Conservation (phyloP, 2,888 invertebrate species). For the Chrysolina haemoptera region DNA sequence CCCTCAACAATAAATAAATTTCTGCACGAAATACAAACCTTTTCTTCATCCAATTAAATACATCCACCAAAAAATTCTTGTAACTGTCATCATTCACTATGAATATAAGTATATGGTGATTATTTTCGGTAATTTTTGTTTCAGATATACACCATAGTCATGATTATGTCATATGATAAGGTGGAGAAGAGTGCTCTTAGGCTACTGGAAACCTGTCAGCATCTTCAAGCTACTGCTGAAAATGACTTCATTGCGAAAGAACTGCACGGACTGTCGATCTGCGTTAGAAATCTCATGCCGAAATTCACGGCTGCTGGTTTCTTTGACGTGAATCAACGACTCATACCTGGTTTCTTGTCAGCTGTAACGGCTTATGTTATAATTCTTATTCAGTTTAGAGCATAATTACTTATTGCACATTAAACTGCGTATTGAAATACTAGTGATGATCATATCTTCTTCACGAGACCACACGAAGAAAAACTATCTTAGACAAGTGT, state of each 20-base stretch:
- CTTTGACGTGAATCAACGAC: conserved; percentile 33
- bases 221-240: conserved; percentile 30
- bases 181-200: conserved; percentile 31
- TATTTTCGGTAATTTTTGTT: neutral
- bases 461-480: no score
- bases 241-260: conserved; percentile 19
- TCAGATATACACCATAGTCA: conserved; percentile 20
- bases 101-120: no score
- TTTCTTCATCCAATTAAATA: no score
- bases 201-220: conserved; percentile 27
- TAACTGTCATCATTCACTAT: no score
- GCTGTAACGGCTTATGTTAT: conserved; percentile 37
- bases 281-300: conserved; percentile 31
- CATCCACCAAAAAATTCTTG: no score
- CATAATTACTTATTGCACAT: no score
- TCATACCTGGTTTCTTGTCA: conserved; percentile 36
- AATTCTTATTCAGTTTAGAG: conserved; percentile 39
- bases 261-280: conserved; percentile 22
- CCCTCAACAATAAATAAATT: no score
- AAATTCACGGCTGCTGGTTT: conserved; percentile 38
- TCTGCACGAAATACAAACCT: no score
- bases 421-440: no score
- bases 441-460: no score
- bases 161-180: conserved; percentile 28
- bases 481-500: no score